Percentiles rank a stretch among this genome's conserved stretches.
Evolutionary conservation across 2,113 vertebrate genomes (phyloP).

Genomic region (Alligator mississippiensis): DNA sequence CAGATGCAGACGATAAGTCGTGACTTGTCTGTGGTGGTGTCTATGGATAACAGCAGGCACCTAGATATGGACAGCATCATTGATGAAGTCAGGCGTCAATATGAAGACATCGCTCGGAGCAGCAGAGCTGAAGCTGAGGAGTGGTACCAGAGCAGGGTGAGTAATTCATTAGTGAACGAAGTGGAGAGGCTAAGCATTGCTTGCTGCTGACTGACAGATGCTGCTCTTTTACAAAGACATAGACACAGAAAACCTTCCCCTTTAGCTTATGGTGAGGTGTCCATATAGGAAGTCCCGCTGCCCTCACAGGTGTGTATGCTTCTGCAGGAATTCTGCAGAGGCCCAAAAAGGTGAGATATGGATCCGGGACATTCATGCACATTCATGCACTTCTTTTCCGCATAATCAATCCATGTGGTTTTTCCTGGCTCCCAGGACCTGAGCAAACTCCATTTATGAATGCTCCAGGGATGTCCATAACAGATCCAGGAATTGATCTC

Average conservation of each 20-base stretch:
- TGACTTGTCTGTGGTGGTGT: slow-evolving; percentile 88
- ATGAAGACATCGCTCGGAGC: slow-evolving; percentile 85
- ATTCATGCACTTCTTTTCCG: too few relatives aligned
- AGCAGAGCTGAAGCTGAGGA: slow-evolving; percentile 87
- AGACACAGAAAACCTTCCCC: not conserved
- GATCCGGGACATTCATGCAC: not conserved
- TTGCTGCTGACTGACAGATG: not conserved
- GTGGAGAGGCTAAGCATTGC: not conserved
- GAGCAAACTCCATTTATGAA: too few relatives aligned
- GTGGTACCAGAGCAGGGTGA: slow-evolving; percentile 91
- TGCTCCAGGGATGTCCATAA: not conserved
- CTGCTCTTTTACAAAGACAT: not conserved
- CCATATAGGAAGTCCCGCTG: not conserved
- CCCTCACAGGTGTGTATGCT: not conserved
- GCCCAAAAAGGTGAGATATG: not conserved
- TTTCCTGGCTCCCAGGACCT: too few relatives aligned
- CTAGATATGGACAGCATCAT: slow-evolving; percentile 88
- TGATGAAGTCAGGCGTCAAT: slow-evolving; percentile 86
- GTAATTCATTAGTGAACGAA: not conserved
- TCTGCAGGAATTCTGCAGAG: not conserved
- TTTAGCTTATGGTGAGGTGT: not conserved
- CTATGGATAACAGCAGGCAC: slow-evolving; percentile 90
- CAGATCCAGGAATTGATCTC: too few relatives aligned
- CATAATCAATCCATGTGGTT: too few relatives aligned
- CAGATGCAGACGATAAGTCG: slow-evolving; percentile 85